phyloP scores from a whole-genome alignment of 2,888 invertebrate genomes.

The Orchestes rusci region DNA sequence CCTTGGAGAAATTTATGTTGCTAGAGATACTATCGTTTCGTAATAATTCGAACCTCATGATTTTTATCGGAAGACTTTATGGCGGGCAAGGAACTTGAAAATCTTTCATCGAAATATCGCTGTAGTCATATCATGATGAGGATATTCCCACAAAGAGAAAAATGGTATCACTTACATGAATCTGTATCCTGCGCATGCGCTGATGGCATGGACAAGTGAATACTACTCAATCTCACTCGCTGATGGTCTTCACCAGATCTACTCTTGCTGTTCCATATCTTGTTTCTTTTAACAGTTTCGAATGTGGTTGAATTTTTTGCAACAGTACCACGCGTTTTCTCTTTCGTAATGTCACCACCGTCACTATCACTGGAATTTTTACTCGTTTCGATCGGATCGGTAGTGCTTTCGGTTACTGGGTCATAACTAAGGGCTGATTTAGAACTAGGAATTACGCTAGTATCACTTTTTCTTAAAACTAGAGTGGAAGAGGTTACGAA shows the following conservation, averaged over 20 bases:
- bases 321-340: too few relatives aligned
- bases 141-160: too few relatives aligned
- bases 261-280: slow-evolving; percentile 7
- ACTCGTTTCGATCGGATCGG: not conserved
- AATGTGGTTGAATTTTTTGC: too few relatives aligned
- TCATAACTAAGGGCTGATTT: slow-evolving; percentile 3
- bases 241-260: slow-evolving; percentile 7
- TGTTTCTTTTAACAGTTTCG: slow-evolving; percentile 6
- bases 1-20: too few relatives aligned
- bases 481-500: slow-evolving; percentile 19
- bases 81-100: too few relatives aligned
- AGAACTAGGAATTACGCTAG: slow-evolving; percentile 15
- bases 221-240: slow-evolving; percentile 11
- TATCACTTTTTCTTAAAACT: slow-evolving; percentile 25
- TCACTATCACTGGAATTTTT: slow-evolving; percentile 1
- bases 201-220: slow-evolving; percentile 25
- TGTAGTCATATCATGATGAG: too few relatives aligned
- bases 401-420: not conserved
- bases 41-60: too few relatives aligned
- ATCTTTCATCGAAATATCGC: too few relatives aligned
- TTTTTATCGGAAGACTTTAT: too few relatives aligned
- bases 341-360: slow-evolving; percentile 12
- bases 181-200: slow-evolving; percentile 26
- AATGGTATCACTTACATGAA: slow-evolving; percentile 26
- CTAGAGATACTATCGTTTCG: too few relatives aligned